Evolutionary conservation across 2,888 invertebrate genomes (phyloP).

Genomic region (Patella caerulea): DNA sequence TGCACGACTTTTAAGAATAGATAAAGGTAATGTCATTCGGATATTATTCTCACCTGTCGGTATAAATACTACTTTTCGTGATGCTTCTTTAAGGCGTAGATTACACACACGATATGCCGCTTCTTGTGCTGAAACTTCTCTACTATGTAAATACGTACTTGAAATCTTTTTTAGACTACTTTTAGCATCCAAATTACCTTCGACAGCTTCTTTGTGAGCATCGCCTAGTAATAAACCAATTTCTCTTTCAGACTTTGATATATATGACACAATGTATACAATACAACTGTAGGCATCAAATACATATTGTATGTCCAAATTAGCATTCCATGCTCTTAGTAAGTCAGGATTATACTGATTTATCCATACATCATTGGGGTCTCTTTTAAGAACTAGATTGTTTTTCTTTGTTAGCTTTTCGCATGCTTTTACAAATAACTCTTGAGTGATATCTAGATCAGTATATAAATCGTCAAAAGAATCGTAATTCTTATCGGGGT

Average conservation of each 20-base stretch:
- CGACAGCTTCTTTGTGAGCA: conserved; percentile 28
- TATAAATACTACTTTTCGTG: conserved; percentile 28
- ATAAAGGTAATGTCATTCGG: neutral
- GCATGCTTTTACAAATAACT: neutral
- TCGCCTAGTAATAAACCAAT: conserved; percentile 27
- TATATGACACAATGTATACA: conserved; percentile 44
- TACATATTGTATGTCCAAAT: conserved; percentile 20
- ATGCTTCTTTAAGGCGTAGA: conserved; percentile 28
- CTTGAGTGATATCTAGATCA: neutral
- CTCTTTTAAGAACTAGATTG: conserved; percentile 1
- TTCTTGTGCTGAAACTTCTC: conserved; percentile 36
- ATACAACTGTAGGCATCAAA: conserved; percentile 26
- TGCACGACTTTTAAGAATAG: no score
- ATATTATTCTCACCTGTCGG: conserved; percentile 28
- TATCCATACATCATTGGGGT: conserved; percentile 19
- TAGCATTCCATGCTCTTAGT: conserved; percentile 15
- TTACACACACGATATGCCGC: conserved; percentile 28
- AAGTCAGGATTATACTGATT: conserved; percentile 21
- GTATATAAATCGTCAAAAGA: neutral
- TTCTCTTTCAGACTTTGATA: conserved; percentile 40
- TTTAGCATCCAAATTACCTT: conserved; percentile 27
- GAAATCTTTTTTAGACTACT: conserved; percentile 28
- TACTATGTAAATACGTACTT: conserved; percentile 26
- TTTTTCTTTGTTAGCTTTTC: neutral
- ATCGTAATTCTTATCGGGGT: conserved; percentile 3